Percentiles rank a stretch among this genome's conserved stretches.
phyloP scores from a whole-genome alignment of 2,888 invertebrate genomes.

The Thumatha senex region DNA sequence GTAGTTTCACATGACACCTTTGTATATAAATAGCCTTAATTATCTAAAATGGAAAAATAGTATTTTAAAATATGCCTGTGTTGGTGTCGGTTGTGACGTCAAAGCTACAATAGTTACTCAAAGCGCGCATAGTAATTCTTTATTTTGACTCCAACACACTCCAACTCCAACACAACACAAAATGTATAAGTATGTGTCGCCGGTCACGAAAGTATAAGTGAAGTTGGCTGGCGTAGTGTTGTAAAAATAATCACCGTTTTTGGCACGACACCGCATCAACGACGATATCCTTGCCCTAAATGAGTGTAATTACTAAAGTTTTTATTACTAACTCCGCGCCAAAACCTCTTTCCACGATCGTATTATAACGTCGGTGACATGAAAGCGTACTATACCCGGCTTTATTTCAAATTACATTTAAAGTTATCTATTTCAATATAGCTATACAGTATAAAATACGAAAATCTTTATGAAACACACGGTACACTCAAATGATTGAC shows the following conservation, averaged over 20 bases:
- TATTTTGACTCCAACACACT: too few relatives aligned
- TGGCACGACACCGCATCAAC: constrained; percentile 79
- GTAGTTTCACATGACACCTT: not conserved
- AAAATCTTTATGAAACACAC: not conserved
- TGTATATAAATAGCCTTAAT: constrained; percentile 1
- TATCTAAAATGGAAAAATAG: not conserved
- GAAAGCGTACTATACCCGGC: constrained; percentile 39
- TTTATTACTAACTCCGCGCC: constrained; percentile 78
- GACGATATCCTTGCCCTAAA: constrained; percentile 72
- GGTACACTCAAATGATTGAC: too few relatives aligned
- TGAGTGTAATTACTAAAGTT: constrained; percentile 82
- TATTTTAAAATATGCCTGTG: not conserved
- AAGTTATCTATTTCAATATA: constrained; percentile 36
- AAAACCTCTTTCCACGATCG: constrained; percentile 67
- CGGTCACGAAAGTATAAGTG: constrained; percentile 38
- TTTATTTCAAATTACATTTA: constrained; percentile 49
- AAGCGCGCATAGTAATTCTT: constrained; percentile 10
- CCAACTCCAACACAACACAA: constrained; percentile 18
- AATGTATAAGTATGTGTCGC: constrained; percentile 18
- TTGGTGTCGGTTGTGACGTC: not conserved
- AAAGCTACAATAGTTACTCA: constrained; percentile 2
- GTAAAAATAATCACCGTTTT: constrained; percentile 77
- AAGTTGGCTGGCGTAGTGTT: constrained; percentile 53
- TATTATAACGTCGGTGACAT: constrained; percentile 48
- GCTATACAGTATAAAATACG: constrained; percentile 15